phyloP scores from a whole-genome alignment of 1,140 invertebrate species.

The Bicyclus anynana region DNA sequence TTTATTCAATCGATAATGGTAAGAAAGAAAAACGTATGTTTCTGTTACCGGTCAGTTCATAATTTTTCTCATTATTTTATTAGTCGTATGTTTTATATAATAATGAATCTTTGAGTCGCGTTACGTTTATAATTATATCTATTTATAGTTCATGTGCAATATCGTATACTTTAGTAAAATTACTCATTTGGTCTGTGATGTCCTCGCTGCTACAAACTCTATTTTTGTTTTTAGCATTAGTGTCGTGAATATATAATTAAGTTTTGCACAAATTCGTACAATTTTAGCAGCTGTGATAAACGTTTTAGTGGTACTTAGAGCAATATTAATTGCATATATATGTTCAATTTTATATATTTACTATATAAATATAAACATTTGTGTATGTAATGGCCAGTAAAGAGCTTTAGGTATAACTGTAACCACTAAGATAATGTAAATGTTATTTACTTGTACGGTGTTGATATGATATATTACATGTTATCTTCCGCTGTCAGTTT shows the following conservation, averaged over 20 bases:
- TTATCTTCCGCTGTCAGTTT: background rate
- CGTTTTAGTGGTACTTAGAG: background rate
- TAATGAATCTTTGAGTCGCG: background rate
- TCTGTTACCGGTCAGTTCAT: no score
- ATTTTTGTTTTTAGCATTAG: background rate
- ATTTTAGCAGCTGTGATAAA: background rate
- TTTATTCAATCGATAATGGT: no score
- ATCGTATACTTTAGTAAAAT: background rate
- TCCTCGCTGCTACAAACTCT: background rate
- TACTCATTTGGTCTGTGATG: constrained; percentile 1
- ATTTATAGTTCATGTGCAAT: background rate
- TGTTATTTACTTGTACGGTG: background rate
- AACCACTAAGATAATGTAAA: background rate
- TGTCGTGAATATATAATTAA: background rate
- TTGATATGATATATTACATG: background rate
- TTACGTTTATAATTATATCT: background rate
- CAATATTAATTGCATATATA: background rate
- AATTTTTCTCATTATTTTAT: no score
- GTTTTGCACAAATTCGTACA: background rate
- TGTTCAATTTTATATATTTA: no score
- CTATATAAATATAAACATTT: background rate
- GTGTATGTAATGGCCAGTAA: background rate
- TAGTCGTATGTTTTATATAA: background rate
- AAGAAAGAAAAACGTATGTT: no score
- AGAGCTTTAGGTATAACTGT: background rate